phyloP scores from a whole-genome alignment of 2,113 vertebrate species.

The Eudyptes chrysolophus region DNA sequence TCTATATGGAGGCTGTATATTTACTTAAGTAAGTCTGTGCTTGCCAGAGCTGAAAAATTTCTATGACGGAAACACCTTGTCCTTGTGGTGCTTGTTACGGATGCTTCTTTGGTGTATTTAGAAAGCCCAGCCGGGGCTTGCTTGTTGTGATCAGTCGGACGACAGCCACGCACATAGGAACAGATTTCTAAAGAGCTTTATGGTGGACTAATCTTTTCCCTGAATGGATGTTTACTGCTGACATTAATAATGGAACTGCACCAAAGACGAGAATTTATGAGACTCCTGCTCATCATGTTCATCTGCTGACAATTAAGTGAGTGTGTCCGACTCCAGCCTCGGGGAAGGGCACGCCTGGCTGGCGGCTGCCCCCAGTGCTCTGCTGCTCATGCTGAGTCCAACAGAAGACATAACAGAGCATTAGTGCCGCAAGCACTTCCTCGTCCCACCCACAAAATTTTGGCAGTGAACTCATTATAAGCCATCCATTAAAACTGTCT shows the following conservation, averaged over 20 bases:
- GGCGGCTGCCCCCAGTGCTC: background rate
- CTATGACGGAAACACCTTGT: background rate
- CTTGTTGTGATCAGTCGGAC: rapidly evolving
- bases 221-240: background rate
- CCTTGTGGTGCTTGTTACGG: background rate
- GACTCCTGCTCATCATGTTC: background rate
- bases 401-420: background rate
- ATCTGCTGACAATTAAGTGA: background rate
- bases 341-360: background rate
- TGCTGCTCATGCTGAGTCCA: background rate
- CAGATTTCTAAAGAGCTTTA: background rate
- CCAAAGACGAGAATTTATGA: background rate
- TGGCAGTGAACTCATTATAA: background rate
- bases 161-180: background rate
- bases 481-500: background rate
- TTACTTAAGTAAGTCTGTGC: background rate
- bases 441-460: background rate
- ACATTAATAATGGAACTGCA: background rate
- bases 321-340: rapidly evolving
- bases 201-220: background rate
- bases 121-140: background rate
- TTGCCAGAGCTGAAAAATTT: background rate
- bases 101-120: background rate
- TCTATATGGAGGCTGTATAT: background rate
- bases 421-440: background rate